phyloP scores from a whole-genome alignment of 2,113 vertebrate genomes.

The Emydura subglobosa region DNA sequence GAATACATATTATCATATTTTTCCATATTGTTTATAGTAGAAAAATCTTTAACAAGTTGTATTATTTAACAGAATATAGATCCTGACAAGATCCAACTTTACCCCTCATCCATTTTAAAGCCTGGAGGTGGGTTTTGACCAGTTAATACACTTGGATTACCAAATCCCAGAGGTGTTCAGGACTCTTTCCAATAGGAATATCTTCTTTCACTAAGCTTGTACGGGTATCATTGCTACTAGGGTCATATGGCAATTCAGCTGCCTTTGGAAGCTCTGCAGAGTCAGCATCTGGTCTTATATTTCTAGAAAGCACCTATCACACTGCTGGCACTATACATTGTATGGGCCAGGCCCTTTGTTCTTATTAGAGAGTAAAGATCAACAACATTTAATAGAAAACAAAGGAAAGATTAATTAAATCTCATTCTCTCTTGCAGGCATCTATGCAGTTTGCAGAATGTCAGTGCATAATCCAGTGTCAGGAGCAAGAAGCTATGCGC shows the following conservation, averaged over 20 bases:
- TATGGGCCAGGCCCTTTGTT: background rate
- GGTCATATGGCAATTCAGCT: background rate
- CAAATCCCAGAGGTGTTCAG: background rate
- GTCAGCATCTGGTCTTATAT: background rate
- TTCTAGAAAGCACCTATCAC: background rate
- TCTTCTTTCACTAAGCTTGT: background rate
- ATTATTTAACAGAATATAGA: background rate
- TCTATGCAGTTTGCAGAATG: constrained; percentile 87
- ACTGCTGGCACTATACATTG: background rate
- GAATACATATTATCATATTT: background rate
- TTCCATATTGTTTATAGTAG: background rate
- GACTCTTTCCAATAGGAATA: background rate
- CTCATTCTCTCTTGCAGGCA: constrained; percentile 75
- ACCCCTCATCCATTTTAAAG: background rate
- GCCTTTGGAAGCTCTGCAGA: background rate
- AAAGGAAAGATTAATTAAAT: accelerated
- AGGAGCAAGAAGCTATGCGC: constrained; percentile 84
- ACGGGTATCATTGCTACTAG: background rate
- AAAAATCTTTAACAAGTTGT: background rate
- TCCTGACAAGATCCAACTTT: background rate
- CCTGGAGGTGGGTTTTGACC: background rate
- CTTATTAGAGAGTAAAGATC: background rate
- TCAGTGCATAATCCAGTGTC: constrained; percentile 86
- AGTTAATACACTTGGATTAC: background rate
- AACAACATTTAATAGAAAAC: background rate